A percentile compares a stretch with the other conserved stretches of the same genome.
Evolutionary conservation across 2,888 invertebrate species (phyloP).

Genomic region (Sinohyriopsis cumingii): DNA sequence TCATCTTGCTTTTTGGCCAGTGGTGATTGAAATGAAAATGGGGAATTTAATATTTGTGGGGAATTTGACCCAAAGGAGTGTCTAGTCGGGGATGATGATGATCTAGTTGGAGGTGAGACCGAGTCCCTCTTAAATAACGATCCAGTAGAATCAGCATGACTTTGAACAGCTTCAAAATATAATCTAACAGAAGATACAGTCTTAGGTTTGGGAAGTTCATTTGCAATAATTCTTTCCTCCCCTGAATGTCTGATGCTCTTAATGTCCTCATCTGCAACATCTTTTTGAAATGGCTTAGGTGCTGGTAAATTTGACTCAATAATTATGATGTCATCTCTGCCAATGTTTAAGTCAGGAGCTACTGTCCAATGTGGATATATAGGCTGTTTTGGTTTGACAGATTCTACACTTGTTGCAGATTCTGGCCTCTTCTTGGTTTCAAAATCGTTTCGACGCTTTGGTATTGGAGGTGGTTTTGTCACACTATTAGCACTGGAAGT

Average conservation of each 20-base stretch:
- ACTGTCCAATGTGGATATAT: conserved; percentile 39
- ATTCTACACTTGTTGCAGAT: conserved; percentile 1
- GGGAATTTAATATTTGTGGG: conserved; percentile 20
- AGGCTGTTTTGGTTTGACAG: conserved; percentile 6
- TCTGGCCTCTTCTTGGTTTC: conserved; percentile 3
- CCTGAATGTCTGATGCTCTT: conserved; percentile 14
- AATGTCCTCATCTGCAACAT: conserved; percentile 7
- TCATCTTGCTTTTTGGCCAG: conserved; percentile 21
- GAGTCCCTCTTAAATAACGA: too few relatives aligned
- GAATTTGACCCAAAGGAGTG: conserved; percentile 23
- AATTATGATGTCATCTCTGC: conserved; percentile 50
- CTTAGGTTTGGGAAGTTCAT: conserved; percentile 89
- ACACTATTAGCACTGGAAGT: too few relatives aligned
- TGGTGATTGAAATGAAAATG: conserved; percentile 23
- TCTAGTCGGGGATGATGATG: conserved; percentile 21
- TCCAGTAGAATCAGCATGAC: conserved; percentile 9
- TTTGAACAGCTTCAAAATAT: conserved; percentile 40
- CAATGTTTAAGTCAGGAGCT: conserved; percentile 42
- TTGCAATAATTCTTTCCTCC: conserved; percentile 64
- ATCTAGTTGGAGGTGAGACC: too few relatives aligned
- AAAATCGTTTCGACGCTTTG: neutral
- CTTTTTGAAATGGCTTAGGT: conserved; percentile 1
- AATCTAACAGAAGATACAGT: conserved; percentile 78
- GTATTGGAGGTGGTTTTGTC: conserved; percentile 4
- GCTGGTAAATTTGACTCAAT: conserved; percentile 41